Conservation (phyloP, 2,888 invertebrate species). For the Brachyptera putata region DNA sequence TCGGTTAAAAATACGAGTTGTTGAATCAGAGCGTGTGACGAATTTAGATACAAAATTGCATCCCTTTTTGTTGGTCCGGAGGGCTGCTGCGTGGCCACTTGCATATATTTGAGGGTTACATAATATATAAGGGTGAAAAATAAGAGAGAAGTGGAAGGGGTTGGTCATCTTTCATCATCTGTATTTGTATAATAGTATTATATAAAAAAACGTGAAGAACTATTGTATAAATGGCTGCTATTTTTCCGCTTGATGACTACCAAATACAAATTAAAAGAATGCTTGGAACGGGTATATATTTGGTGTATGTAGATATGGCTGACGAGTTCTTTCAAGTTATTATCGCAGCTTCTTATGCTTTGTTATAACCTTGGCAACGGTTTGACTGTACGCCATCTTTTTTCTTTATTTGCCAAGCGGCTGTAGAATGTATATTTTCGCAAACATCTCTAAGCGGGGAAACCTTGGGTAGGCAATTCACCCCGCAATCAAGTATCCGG, state of each 20-base stretch:
- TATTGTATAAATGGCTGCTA: not conserved
- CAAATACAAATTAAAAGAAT: slow-evolving; percentile 7
- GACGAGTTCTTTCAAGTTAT: not conserved
- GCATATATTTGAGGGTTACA: too few species aligned
- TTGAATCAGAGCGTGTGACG: not conserved
- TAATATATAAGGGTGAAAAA: not conserved
- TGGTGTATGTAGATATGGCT: too few species aligned
- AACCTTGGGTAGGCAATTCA: slow-evolving; percentile 27
- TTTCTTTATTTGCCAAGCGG: not conserved
- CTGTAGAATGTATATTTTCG: too few species aligned
- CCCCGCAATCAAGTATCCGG: slow-evolving; percentile 14
- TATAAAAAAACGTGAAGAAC: not conserved
- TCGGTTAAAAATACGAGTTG: too few species aligned
- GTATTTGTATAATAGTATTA: not conserved
- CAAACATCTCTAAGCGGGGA: too few species aligned
- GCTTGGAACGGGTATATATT: not conserved
- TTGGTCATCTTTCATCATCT: slow-evolving; percentile 4
- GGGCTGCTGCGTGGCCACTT: not conserved
- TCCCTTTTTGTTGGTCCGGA: not conserved
- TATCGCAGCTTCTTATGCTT: not conserved
- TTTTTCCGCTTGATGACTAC: slow-evolving; percentile 12
- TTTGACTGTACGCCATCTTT: not conserved
- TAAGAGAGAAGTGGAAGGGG: not conserved
- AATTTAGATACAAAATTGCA: not conserved
- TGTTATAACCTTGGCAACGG: not conserved